phyloP scores from a whole-genome alignment of 2,888 invertebrate genomes.

The Pyrrhosoma nymphula region DNA sequence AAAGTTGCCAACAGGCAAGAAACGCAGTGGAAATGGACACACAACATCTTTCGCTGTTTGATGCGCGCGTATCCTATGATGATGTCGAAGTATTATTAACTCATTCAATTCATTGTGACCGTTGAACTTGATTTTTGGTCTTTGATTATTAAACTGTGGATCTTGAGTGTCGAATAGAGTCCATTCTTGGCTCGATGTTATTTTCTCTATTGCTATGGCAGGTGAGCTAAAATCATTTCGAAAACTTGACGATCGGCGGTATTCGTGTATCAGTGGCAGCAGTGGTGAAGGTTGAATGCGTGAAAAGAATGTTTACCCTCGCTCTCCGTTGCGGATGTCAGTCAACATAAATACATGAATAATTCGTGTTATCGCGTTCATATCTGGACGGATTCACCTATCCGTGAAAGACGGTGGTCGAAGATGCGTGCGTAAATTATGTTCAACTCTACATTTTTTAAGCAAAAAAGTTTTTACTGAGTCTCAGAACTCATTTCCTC shows the following conservation, averaged over 20 bases:
- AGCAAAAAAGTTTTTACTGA: too few relatives aligned
- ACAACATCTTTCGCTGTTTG: too few relatives aligned
- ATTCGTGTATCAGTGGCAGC: neutral
- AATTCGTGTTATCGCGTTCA: neutral
- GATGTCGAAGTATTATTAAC: too few relatives aligned
- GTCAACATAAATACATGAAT: neutral
- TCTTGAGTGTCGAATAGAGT: neutral
- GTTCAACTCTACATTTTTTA: too few relatives aligned
- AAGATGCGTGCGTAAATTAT: too few relatives aligned
- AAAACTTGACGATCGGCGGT: neutral
- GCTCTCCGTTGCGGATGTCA: neutral
- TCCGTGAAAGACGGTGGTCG: too few relatives aligned
- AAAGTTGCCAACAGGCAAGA: too few relatives aligned
- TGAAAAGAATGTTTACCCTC: neutral
- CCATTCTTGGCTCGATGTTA: neutral
- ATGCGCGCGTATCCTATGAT: too few relatives aligned
- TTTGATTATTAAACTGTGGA: neutral
- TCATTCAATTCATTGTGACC: neutral
- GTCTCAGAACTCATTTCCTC: too few relatives aligned
- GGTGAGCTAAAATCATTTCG: neutral
- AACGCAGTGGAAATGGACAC: too few relatives aligned
- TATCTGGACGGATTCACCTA: too few relatives aligned
- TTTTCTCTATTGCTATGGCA: neutral
- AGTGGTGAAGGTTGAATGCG: neutral
- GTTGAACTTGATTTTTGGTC: neutral